Conservation (phyloP, 2,888 invertebrate genomes). For the Xestia c-nigrum region DNA sequence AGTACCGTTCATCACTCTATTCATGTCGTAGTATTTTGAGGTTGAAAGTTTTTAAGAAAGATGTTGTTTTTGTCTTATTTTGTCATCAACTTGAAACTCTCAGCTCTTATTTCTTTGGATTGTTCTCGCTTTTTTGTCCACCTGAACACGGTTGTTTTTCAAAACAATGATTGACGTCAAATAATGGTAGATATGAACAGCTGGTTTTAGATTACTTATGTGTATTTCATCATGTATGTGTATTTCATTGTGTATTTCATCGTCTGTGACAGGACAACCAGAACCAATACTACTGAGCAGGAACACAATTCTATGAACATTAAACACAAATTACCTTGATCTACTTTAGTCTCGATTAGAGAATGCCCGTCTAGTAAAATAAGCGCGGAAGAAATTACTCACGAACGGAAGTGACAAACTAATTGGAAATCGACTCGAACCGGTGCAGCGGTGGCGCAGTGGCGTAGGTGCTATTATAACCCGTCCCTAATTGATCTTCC, state of each 20-base stretch:
- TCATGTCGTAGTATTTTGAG: slow-evolving; percentile 33
- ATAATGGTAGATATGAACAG: slow-evolving; percentile 20
- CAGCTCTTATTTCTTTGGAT: neutral
- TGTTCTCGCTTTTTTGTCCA: neutral
- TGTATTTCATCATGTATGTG: slow-evolving; percentile 16
- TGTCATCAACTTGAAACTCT: slow-evolving; percentile 5
- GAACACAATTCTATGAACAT: slow-evolving; percentile 1
- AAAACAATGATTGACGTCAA: slow-evolving; percentile 31
- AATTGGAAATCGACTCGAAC: slow-evolving; percentile 38
- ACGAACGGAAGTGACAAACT: slow-evolving; percentile 24
- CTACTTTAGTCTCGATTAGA: slow-evolving; percentile 37
- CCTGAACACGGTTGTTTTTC: slow-evolving; percentile 7
- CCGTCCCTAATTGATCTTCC: slow-evolving; percentile 49
- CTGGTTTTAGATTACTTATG: slow-evolving; percentile 8
- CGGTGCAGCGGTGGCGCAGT: neutral
- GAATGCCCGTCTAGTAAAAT: slow-evolving; percentile 33
- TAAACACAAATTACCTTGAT: slow-evolving; percentile 38
- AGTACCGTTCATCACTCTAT: slow-evolving; percentile 42
- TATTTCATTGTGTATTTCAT: slow-evolving; percentile 18
- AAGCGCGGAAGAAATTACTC: slow-evolving; percentile 27
- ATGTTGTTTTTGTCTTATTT: neutral
- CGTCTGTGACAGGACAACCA: neutral
- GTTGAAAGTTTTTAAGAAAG: slow-evolving; percentile 9
- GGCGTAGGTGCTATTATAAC: slow-evolving; percentile 19
- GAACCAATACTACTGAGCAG: slow-evolving; percentile 8